Evolutionary conservation across 2,113 vertebrate genomes (phyloP), one percentile per base, ranked within the genome.

Genomic region (Cromileptes altivelis): DNA sequence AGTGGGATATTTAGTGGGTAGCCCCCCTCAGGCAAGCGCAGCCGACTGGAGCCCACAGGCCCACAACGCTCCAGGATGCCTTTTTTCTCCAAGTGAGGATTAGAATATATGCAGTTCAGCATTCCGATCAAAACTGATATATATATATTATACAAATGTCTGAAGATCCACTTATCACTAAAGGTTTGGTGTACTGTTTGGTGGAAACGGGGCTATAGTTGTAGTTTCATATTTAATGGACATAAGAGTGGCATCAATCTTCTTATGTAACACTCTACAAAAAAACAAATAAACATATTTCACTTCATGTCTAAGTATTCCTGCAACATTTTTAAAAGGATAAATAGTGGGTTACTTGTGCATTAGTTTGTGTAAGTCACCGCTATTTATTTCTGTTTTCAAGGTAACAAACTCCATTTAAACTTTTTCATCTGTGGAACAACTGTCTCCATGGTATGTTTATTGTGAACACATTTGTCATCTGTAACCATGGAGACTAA

Each of bases 401-500:
- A 67, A 2, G 30, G 45, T 45, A n/a, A 27, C 15, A 78, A 69
- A 81, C 9, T 23, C 3, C 15, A 47, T 37, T 30, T 42, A 23
- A 71, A 56, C n/a, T 13, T 63, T 81, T 63, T 9, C 1, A 1
- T 50, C 45, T 27, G 42, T 19, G 23, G 21, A 42, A 18, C 6
- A 70, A 27, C 23, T 57, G 67, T 72, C 10, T 78, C 4, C 33
- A 15, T 25, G 42, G 82, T 25, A 55, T 33, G 45, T 77, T 47
- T 5, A 67, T 18, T 55, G 19, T 56, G 23, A 73, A 56, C 6
- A 25, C 17, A 68, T 67, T 50, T 57, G 33, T 55, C 50, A 55
- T 69, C 18, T 7, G 33, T 70, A 61, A 81, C 72, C 50, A 62
- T 78, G n/a, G n/a, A 45, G 50, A 78, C 47, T 33, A 67, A 69